A percentile compares a stretch with the other conserved stretches of the same genome.
Conservation (phyloP, 2,888 invertebrate species). For the Calliopum simillimum region DNA sequence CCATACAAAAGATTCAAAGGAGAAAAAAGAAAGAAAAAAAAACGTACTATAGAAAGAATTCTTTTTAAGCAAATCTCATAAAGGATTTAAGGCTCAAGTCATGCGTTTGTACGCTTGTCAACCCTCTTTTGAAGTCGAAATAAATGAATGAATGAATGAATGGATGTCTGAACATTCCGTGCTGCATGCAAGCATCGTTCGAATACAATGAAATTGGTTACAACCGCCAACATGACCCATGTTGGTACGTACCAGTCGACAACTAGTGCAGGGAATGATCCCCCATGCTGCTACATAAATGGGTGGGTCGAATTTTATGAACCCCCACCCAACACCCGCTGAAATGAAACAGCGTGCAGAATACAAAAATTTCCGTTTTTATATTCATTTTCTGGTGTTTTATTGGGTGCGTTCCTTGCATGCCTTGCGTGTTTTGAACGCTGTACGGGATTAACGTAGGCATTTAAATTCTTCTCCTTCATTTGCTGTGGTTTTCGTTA, state of each 20-base stretch:
- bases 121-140: constrained; percentile 22
- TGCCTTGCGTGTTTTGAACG: constrained; percentile 47
- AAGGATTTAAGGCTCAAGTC: constrained; percentile 66
- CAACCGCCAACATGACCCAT: constrained; percentile 26
- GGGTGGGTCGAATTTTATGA: constrained; percentile 34
- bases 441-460: constrained; percentile 55
- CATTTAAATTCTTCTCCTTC: constrained; percentile 67
- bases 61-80: constrained; percentile 54
- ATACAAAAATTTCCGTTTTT: constrained; percentile 35
- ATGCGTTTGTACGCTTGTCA: constrained; percentile 37
- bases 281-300: neutral
- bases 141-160: constrained; percentile 34
- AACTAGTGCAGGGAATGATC: too few species aligned
- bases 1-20: too few species aligned
- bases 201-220: constrained; percentile 18
- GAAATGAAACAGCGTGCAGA: constrained; percentile 34
- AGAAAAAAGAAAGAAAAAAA: constrained; percentile 28
- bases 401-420: constrained; percentile 40
- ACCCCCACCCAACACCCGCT: constrained; percentile 7
- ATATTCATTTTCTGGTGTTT: constrained; percentile 34
- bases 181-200: neutral
- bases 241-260: constrained; percentile 21
- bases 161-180: constrained; percentile 1
- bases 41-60: constrained; percentile 32
- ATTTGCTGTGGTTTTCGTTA: constrained; percentile 55